phyloP scores from a whole-genome alignment of 2,113 vertebrate genomes.

The Platysteira castanea region DNA sequence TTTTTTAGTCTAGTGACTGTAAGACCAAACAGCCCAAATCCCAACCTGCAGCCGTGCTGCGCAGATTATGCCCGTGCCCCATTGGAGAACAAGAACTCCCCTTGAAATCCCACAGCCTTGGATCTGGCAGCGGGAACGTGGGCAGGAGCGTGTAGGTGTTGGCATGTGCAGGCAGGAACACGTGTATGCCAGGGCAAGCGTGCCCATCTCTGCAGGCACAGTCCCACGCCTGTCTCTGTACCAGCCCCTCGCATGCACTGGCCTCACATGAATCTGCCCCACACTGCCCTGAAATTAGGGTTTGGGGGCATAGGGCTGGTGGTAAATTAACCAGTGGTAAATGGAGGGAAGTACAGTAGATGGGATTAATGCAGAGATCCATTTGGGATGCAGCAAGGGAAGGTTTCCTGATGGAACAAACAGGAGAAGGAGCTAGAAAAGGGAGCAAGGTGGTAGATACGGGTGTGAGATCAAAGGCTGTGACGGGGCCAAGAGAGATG shows the following conservation, averaged over 20 bases:
- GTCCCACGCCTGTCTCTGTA: not conserved
- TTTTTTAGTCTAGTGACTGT: not conserved
- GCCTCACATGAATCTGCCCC: not conserved
- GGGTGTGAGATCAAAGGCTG: not conserved
- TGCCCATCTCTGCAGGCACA: not conserved
- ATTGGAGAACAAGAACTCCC: not conserved
- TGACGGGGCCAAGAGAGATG: not conserved
- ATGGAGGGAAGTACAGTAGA: not conserved
- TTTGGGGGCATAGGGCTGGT: not conserved
- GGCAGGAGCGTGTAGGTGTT: conserved; percentile 11
- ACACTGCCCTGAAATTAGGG: not conserved
- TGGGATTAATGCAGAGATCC: not conserved
- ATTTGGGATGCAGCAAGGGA: not conserved
- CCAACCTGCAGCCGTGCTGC: not conserved
- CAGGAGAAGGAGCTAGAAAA: not conserved
- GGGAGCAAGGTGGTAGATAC: not conserved
- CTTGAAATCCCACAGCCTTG: not conserved
- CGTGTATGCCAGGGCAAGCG: not conserved
- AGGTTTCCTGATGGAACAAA: not conserved
- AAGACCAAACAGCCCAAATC: not conserved
- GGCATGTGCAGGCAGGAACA: conserved; percentile 34
- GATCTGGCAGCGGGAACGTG: not conserved
- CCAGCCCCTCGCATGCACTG: not conserved
- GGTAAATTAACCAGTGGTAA: not conserved
- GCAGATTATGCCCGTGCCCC: rapidly evolving